Evolutionary conservation across 2,797 vertebrate genomes (phyloP).

Genomic region (Eidolon dupreanum): DNA sequence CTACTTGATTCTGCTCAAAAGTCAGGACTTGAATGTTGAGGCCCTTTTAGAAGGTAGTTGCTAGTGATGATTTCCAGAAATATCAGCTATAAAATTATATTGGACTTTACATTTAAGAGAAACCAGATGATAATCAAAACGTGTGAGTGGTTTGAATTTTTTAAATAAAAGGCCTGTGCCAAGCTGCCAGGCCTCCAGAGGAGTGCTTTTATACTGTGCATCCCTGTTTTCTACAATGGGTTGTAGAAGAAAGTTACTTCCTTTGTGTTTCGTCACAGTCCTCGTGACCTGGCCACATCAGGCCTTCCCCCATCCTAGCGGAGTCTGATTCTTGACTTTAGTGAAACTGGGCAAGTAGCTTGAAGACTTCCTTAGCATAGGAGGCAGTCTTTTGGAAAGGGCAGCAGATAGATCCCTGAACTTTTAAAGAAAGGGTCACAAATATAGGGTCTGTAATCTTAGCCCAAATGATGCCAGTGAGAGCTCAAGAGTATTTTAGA

Average conservation of each 20-base stretch:
- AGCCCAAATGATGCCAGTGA: background rate
- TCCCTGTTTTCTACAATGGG: background rate
- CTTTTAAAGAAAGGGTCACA: background rate
- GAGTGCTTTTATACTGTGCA: background rate
- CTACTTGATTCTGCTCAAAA: background rate
- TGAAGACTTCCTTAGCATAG: background rate
- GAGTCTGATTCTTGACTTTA: background rate
- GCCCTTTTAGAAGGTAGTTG: slow-evolving; percentile 22
- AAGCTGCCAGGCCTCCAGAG: background rate
- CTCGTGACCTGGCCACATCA: background rate
- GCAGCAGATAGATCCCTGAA: background rate
- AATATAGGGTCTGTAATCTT: background rate
- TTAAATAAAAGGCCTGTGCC: slow-evolving; percentile 40
- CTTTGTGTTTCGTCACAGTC: background rate
- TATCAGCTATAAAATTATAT: slow-evolving; percentile 50
- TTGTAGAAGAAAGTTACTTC: slow-evolving; percentile 14
- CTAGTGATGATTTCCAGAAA: slow-evolving; percentile 36
- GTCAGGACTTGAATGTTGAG: slow-evolving; percentile 36
- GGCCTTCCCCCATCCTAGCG: background rate
- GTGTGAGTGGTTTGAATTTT: slow-evolving; percentile 36
- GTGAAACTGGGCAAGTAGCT: background rate
- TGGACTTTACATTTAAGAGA: slow-evolving; percentile 32
- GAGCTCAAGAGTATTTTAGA: background rate
- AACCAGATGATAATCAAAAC: slow-evolving; percentile 40
- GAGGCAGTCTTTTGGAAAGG: slow-evolving; percentile 1